phyloP scores from a whole-genome alignment of 64 coral and sea anemone genomes.

The Cladopsammia gracilis region DNA sequence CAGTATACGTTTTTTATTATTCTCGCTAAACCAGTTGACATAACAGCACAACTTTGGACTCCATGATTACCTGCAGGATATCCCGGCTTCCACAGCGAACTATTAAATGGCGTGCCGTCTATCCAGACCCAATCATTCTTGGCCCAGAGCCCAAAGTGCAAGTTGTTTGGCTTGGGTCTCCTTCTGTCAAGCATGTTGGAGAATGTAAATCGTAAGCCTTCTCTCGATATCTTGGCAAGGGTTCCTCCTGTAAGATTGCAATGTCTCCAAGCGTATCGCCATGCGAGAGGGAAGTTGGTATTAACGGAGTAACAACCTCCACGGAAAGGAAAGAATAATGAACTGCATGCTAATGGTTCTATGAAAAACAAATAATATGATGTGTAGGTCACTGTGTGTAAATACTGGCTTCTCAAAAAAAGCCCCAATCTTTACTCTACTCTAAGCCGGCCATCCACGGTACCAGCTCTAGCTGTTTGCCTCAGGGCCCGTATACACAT shows the following conservation, averaged over 20 bases:
- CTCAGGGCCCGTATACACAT: no score
- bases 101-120: neutral
- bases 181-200: neutral
- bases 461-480: no score
- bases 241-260: neutral
- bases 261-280: neutral
- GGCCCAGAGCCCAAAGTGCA: neutral
- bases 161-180: slow-evolving; percentile 3
- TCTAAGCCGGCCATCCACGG: no score
- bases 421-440: no score
- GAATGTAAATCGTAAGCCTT: neutral
- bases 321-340: neutral
- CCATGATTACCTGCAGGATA: slow-evolving; percentile 16
- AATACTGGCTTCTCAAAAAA: no score
- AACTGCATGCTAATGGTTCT: neutral
- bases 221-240: slow-evolving; percentile 1
- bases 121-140: slow-evolving; percentile 6
- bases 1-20: neutral
- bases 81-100: neutral
- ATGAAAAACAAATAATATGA: neutral
- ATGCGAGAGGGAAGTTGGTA: neutral
- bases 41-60: neutral
- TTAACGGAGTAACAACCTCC: slow-evolving; percentile 10
- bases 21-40: neutral
- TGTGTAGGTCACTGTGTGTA: no score